Conservation (phyloP, 2,113 vertebrate genomes). For the Nothoprocta perdicaria region DNA sequence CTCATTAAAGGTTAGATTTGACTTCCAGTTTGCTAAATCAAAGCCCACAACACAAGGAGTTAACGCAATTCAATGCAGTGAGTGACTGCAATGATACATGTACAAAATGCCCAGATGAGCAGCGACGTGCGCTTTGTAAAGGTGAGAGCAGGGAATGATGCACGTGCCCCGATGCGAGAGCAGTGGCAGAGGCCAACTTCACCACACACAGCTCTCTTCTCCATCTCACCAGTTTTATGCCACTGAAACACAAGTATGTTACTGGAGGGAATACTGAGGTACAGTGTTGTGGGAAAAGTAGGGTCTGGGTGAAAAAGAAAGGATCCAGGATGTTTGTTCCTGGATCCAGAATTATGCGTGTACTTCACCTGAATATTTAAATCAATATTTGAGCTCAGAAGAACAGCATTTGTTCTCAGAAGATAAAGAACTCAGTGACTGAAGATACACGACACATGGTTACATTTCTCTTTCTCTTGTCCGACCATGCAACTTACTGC, state of each 20-base stretch:
- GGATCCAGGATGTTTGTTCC: background rate
- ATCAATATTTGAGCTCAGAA: background rate
- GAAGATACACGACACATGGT: background rate
- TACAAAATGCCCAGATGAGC: background rate
- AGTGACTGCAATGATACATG: background rate
- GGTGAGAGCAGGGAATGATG: fast-evolving
- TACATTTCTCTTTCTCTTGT: background rate
- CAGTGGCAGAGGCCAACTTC: background rate
- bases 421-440: background rate
- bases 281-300: background rate
- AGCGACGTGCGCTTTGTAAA: background rate
- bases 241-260: background rate
- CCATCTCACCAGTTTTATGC: background rate
- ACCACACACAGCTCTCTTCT: background rate
- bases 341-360: background rate
- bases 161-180: fast-evolving
- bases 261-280: background rate
- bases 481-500: background rate
- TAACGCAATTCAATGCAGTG: background rate
- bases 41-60: background rate
- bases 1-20: background rate
- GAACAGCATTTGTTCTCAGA: background rate
- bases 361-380: background rate
- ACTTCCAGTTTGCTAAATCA: background rate
- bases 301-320: background rate